phyloP scores from a whole-genome alignment of 2,888 invertebrate species.

The Isoperla grammatica region DNA sequence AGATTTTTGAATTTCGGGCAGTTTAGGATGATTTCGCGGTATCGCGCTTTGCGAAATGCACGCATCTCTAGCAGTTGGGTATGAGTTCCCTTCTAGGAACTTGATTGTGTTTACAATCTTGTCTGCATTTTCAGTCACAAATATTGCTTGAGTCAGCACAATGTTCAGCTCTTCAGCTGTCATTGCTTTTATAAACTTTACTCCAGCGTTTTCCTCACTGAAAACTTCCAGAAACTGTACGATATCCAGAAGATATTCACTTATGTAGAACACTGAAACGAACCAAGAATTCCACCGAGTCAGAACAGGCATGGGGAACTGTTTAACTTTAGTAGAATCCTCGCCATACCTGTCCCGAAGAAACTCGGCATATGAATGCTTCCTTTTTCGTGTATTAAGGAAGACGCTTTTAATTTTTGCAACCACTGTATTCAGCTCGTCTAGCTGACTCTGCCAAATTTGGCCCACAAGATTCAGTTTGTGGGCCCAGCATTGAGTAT shows the following conservation, averaged over 20 bases:
- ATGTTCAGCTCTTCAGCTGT: not conserved
- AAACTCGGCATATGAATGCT: constrained; percentile 4
- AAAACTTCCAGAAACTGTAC: not conserved
- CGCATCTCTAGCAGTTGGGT: no score
- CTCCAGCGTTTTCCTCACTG: constrained; percentile 5
- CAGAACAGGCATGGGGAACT: constrained; percentile 20
- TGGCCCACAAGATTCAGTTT: constrained; percentile 14
- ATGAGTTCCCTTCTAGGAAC: not conserved
- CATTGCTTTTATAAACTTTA: constrained; percentile 2
- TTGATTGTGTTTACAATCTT: not conserved
- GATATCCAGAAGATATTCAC: constrained; percentile 15
- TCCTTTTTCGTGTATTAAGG: constrained; percentile 20
- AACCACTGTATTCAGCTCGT: constrained; percentile 15
- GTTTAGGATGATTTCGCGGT: no score
- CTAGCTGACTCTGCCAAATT: constrained; percentile 1
- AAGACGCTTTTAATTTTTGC: constrained; percentile 14
- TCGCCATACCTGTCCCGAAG: not conserved
- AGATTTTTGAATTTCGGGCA: no score
- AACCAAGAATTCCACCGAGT: constrained; percentile 24
- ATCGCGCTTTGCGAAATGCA: no score
- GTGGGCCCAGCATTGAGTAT: constrained; percentile 18
- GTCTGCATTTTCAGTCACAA: not conserved
- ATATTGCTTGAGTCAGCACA: not conserved
- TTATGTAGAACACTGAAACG: constrained; percentile 11
- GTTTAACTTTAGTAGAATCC: constrained; percentile 6